Base-by-base conservation (phyloP, 2,113 vertebrate genomes). In the Nesospiza acunhae region DNA sequence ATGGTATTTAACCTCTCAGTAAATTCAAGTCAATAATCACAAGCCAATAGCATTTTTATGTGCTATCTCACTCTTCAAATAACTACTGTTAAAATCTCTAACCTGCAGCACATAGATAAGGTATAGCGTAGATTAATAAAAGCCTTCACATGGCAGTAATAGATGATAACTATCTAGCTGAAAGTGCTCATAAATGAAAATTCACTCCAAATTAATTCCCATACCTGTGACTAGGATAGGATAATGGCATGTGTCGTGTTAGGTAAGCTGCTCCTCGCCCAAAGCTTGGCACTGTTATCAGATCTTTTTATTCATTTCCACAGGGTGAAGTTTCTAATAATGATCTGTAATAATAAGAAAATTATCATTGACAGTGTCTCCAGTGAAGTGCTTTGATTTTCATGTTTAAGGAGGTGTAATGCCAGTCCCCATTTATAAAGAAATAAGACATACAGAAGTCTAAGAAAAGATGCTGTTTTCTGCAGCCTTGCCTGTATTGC, bases 131-230 rank as follows among this genome's bases (percentile, higher is more conserved):
- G 47, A 42, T 50, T 74, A 74, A 78, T 41, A 47, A 77, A 63
- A 86, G 7, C 14, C 10, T 49, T 85, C 67, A 33, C 18, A 74
- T 52, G 22, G 9, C 15, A 14, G 9, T 74, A 86, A 83, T 33
- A 68, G 11, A 46, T 7, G 10, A 80, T 84, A 90, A 74, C 24
- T 50, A 15, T 55, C 41, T 39, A 50, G 52, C 22, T 78, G 56
- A 63, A 88, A 63, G 15, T 84, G 56, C 70, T 92, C 47, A 47
- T 30, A 92, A 94, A 80, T 35, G 30, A 85, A 93, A 96, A 90
- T 44, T 74, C 2, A 1, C 42, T 88, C 52, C 27, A 44, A 64
- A 56, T 69, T 62, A 83, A 73, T 85, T 85, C 30, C 47, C 30
- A 30, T 70, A 85, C 42, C 59, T 91, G 33, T 67, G 18, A 47